Base-by-base conservation (phyloP, 2,797 vertebrate species). In the Merluccius polli region DNA sequence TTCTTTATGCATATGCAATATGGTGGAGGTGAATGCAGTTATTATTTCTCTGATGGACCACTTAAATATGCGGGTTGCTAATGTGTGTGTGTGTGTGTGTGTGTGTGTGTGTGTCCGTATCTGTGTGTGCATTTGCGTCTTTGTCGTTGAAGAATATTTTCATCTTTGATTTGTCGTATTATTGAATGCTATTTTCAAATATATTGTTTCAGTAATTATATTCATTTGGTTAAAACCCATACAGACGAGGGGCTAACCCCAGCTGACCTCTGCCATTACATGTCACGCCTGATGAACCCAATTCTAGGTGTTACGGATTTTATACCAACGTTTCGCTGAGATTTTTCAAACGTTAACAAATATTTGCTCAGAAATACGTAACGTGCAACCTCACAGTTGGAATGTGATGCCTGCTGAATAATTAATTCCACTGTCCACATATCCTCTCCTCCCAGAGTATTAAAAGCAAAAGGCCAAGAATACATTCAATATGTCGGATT, bases 61-160 rank as follows among this genome's bases (percentile, higher is more conserved):
- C n/a, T 63, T 24, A 27, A 4, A 27, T 27, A 63, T 24, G 52
- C n/a, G 24, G 52, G n/a, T 63, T 63, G 52, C 52, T 63, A 24
- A 24, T 52, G 48, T 52, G 48, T 63, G 52, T 78, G 67, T 79
- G 81, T 76, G 80, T 75, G 38, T 11, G 68, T 21, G 44, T 71
- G 32, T 82, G 75, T 73, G 36, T 69, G 52, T 78, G 77, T 67
- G 78, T 73, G 59, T 35, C 3, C 33, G 8, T 35, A 35, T 35
- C 33, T 35, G 33, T 38, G 4, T 48, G 41, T 48, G 52, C 21
- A 27, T 63, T 24, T 63, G 52, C 52, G 27, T 27, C n/a, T 24
- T 63, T n/a, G n/a, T 11, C 27, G n/a, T 27, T 63, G 1, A 15
- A 16, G 41, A 44, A 2, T 44, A 63, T 63, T 63, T 63, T 48